Evolutionary conservation across 2,888 invertebrate genomes (phyloP), one percentile per base, ranked within the genome.

Genomic region (Tyria jacobaeae): DNA sequence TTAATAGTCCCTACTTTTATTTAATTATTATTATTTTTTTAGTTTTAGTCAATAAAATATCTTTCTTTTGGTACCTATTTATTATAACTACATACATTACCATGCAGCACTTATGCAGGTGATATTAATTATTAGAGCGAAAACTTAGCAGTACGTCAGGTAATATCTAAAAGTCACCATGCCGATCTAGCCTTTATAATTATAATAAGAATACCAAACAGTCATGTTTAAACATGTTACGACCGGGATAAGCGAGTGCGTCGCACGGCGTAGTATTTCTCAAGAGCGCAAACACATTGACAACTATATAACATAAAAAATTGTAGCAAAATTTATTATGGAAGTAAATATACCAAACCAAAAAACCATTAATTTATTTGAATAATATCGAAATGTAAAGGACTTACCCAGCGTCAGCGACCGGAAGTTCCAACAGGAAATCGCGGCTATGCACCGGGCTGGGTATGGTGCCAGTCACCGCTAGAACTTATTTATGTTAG

Each of bases 381-480:
- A 64, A 66, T 52, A 49, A 62, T 35, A 64, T 60, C 31, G 60
- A 71, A 70, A 63, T 31, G 35, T 62, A 57, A 39, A 10, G 7
- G 25, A 62, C 41, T 27, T 52, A 70, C 47, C 44, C n/a, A 62
- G 41, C 44, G 63, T 68, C 64, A 68, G 75, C 69, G 48, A 66
- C 80, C 83, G 83, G 83, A 87, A 81, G 75, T 80, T 76, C 78
- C 76, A 72, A 69, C 80, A 81, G 82, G 82, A 84, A 82, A 77
- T 74, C 72, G 72, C 71, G 72, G 75, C 73, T 78, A 73, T 60
- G 70, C 71, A 74, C 64, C 68, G 66, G 65, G 75, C 73, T 63
- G 57, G 62, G 68, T 69, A 65, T 71, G 68, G 76, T 79, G 72
- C 79, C 75, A 78, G 75, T 73, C 75, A 75, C 81, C 71, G 71